These are phyloP conservation scores for Protodeltote pygarga DNA, from an alignment of 2,888 invertebrate species.

Conservation along the genomic window DNA sequence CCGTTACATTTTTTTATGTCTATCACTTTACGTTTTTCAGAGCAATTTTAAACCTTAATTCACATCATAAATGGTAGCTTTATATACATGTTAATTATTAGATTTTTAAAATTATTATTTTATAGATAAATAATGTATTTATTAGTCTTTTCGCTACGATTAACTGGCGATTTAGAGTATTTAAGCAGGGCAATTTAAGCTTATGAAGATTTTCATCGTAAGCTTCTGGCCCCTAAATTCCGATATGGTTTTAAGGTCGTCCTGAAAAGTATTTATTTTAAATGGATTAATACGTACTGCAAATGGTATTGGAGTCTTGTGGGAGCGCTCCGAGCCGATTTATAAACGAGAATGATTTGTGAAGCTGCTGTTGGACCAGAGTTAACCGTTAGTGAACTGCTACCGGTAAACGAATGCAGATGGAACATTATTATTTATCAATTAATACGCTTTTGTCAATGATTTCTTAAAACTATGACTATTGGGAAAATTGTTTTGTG, in stretches of 20 bases:
- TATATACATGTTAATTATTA: no score
- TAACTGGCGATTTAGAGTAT: no score
- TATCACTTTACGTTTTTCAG: no score
- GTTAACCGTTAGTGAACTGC: constrained; percentile 25
- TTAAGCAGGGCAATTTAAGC: no score
- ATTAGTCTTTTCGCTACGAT: no score
- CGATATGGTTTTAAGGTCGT: constrained; percentile 1
- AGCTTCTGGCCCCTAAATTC: no score
- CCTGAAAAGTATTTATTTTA: constrained; percentile 13
- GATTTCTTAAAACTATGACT: constrained; percentile 26
- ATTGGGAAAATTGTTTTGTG: constrained; percentile 26
- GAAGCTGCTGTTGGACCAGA: constrained; percentile 49
- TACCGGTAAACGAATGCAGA: constrained; percentile 38
- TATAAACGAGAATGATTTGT: constrained; percentile 54
- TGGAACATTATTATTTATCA: constrained; percentile 40
- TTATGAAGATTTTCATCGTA: no score
- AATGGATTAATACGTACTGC: constrained; percentile 47
- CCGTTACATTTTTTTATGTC: no score
- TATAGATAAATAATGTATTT: no score
- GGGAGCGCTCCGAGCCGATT: constrained; percentile 34
- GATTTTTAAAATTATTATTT: no score
- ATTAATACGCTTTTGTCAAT: constrained; percentile 23
- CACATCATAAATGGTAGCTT: no score
- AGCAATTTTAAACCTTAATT: neutral
- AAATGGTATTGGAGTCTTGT: constrained; percentile 50